Evolutionary conservation across 2,113 vertebrate genomes (phyloP).

Genomic region (Clarias batrachus): DNA sequence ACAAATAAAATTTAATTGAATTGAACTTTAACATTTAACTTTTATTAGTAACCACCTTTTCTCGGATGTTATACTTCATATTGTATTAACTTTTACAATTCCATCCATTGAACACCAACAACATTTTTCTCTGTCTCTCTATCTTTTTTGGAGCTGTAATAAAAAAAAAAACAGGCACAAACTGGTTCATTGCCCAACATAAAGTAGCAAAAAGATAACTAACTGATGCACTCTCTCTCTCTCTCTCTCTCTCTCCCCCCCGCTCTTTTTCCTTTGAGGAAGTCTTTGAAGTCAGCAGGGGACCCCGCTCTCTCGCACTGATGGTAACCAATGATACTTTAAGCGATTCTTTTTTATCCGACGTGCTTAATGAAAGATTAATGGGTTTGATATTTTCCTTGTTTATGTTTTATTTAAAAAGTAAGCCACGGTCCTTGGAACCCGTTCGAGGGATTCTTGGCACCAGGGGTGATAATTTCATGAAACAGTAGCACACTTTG

Average conservation of each 20-base stretch:
- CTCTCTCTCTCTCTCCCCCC: constrained; percentile 68
- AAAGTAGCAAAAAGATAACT: constrained; percentile 75
- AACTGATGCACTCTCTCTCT: constrained; percentile 62
- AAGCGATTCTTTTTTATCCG: constrained; percentile 99
- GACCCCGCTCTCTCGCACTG: constrained; percentile 85
- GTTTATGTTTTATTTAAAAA: constrained; percentile 86
- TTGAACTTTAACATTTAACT: too few species aligned
- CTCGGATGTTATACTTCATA: not conserved
- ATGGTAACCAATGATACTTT: constrained; percentile 92
- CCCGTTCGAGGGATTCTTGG: constrained; percentile 75
- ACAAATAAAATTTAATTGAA: too few species aligned
- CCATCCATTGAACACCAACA: not conserved
- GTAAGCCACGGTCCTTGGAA: constrained; percentile 74
- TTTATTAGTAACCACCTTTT: not conserved
- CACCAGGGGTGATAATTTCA: constrained; percentile 74
- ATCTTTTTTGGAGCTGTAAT: constrained; percentile 69
- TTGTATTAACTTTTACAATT: not conserved
- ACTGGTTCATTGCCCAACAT: constrained; percentile 89
- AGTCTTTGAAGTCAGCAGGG: constrained; percentile 96
- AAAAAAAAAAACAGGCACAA: constrained; percentile 82
- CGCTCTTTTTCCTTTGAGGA: constrained; percentile 69
- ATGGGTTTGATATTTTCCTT: constrained; percentile 98
- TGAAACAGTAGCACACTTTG: constrained; percentile 66
- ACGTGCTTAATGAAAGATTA: constrained; percentile 99
- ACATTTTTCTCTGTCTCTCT: not conserved